Base-by-base conservation (phyloP, 35 echinoderm and acorn worm species). In the Apostichopus japonicus region DNA sequence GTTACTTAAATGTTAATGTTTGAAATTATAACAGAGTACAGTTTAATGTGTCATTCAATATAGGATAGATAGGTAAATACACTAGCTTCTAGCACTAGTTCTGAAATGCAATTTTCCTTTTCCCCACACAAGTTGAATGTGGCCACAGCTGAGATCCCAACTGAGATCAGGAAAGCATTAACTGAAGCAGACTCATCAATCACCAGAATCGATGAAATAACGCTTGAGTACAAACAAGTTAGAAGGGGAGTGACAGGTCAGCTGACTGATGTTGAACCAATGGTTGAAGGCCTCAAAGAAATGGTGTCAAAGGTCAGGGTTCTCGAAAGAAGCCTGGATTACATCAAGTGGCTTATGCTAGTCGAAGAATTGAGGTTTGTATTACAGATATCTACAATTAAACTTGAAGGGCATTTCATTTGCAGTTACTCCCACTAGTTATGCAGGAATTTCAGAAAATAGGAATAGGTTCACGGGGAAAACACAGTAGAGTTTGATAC, bases 291-390 rank as follows among this genome's bases (percentile, higher is more conserved):
- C 23, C 73, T 99, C 7, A 65, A 77, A 16, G 90, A 92, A 56
- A 79, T 95, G 86, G 93, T 94, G 4, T 78, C 79, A 22, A 90
- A 96, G 71, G 95, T 99, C 4, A 94, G 96, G 76, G 97, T 94
- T 65, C 90, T 99, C 6, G 97, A 99, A 72, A 96, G 92, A 65
- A 96, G 95, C 79, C 90, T 99, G 95, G 93, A 96, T 17, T 99
- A 99, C 63, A 92, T 99, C 91, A 99, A 99, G 80, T 99, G 95
- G 97, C 63, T 99, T 56, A 95, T 93, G 8, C 77, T 96, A 62
- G 94, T 99, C 3, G 93, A 99, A 86, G 79, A 99, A 19, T 71
- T 99, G 22, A 99, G 97, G 97, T 99, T 72, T 65, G 72, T 53
- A 23, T 56, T 17, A 33, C 33, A 4, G 33, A 44, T 44, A 44